Percentiles rank a stretch among this genome's conserved stretches.
phyloP scores from a whole-genome alignment of 1,140 invertebrate species.

The Mercenaria mercenaria region DNA sequence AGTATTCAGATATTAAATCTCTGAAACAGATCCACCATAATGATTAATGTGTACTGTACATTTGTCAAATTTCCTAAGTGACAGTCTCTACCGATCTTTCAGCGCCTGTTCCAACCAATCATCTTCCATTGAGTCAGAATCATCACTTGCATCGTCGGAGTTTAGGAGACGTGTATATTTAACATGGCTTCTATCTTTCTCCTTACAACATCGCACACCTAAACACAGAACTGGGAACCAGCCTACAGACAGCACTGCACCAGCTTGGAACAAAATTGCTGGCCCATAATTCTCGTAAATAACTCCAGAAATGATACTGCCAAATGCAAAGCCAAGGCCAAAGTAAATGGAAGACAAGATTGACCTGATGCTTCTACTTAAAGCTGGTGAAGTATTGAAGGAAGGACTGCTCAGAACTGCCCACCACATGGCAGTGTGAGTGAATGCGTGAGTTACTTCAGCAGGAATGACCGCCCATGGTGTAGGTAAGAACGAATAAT shows the following conservation, averaged over 20 bases:
- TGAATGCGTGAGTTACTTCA: slow-evolving; percentile 81
- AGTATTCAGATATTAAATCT: no score
- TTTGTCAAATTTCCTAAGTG: no score
- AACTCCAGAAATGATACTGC: slow-evolving; percentile 79
- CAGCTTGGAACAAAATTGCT: slow-evolving; percentile 76
- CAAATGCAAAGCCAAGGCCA: slow-evolving; percentile 81
- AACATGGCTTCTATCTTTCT: slow-evolving; percentile 73
- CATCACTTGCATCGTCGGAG: slow-evolving; percentile 76
- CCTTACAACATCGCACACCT: slow-evolving; percentile 79
- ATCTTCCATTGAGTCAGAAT: slow-evolving; percentile 77
- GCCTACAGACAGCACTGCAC: slow-evolving; percentile 70
- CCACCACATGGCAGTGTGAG: slow-evolving; percentile 83
- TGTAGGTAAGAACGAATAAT: slow-evolving; percentile 80
- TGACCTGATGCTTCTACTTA: slow-evolving; percentile 80
- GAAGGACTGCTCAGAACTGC: slow-evolving; percentile 81
- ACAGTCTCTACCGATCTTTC: slow-evolving; percentile 74
- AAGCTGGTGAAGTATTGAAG: slow-evolving; percentile 79
- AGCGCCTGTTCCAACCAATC: slow-evolving; percentile 84
- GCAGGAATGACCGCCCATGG: slow-evolving; percentile 82
- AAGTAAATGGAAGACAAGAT: slow-evolving; percentile 82
- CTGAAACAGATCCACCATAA: no score
- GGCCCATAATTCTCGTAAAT: slow-evolving; percentile 78
- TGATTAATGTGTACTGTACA: no score
- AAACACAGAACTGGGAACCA: slow-evolving; percentile 81
- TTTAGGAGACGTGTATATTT: slow-evolving; percentile 79